Evolutionary conservation across 1,140 invertebrate genomes (phyloP).

Genomic region (Amyelois transitella): DNA sequence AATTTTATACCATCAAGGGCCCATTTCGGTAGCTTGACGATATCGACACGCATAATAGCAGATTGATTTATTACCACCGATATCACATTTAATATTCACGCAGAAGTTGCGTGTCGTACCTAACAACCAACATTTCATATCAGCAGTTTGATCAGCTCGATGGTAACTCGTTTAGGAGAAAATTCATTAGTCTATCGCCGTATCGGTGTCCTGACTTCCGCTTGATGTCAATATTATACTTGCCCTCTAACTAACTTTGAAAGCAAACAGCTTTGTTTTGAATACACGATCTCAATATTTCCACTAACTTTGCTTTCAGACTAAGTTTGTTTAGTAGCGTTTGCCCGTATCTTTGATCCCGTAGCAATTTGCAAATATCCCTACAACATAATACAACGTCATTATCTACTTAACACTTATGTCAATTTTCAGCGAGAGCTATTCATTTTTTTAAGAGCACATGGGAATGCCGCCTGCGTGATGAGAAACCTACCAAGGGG

Average conservation of each 20-base stretch:
- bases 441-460: too few species aligned
- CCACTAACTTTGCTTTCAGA: background rate
- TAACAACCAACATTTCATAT: background rate
- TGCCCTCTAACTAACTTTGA: slow-evolving; percentile 14
- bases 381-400: too few species aligned
- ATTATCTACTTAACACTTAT: too few species aligned
- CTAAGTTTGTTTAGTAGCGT: too few species aligned
- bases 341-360: too few species aligned
- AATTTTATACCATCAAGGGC: too few species aligned
- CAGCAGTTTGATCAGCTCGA: background rate
- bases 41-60: too few species aligned
- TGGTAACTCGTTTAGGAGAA: slow-evolving; percentile 26
- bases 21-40: too few species aligned
- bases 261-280: slow-evolving; percentile 13
- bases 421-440: too few species aligned
- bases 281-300: background rate
- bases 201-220: slow-evolving; percentile 24
- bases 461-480: too few species aligned
- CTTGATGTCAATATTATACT: slow-evolving; percentile 38
- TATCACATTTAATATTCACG: background rate
- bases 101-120: background rate
- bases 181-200: slow-evolving; percentile 40
- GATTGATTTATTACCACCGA: background rate
- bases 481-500: too few species aligned
- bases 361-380: too few species aligned